A percentile compares a stretch with the other conserved stretches of the same genome.
Conservation (phyloP, 1,140 invertebrate species). For the Zaprionus ghesquierei region DNA sequence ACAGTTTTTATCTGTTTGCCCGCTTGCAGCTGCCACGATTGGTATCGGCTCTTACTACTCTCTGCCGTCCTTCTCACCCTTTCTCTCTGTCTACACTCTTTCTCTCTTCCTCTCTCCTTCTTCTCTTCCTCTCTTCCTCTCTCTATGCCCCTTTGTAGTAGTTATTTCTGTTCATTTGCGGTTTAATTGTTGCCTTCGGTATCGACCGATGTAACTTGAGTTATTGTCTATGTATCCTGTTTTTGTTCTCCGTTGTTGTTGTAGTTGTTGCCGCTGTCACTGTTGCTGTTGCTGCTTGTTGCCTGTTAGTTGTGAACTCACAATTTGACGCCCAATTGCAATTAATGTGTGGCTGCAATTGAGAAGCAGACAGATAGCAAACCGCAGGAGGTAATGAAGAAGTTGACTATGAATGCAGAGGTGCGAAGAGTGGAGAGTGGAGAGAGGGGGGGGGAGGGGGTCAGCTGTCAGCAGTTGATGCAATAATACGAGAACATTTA, state of each 20-base stretch:
- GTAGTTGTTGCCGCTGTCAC: too few relatives aligned
- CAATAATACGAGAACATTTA: too few relatives aligned
- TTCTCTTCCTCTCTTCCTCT: background rate
- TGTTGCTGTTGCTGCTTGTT: too few relatives aligned
- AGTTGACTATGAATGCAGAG: too few relatives aligned
- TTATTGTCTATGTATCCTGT: constrained; percentile 1
- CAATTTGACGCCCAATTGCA: constrained; percentile 42
- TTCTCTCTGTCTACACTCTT: background rate
- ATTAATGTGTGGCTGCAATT: background rate
- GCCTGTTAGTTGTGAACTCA: background rate
- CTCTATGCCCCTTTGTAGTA: background rate
- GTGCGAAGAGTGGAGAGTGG: too few relatives aligned
- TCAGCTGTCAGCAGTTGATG: too few relatives aligned
- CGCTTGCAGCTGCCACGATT: constrained; percentile 3
- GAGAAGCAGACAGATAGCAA: background rate
- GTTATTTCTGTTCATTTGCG: constrained; percentile 8
- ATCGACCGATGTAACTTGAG: constrained; percentile 10
- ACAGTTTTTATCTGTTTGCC: constrained; percentile 5
- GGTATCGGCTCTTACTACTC: background rate
- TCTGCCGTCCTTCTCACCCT: background rate
- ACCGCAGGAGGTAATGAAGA: too few relatives aligned
- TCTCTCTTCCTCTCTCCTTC: background rate
- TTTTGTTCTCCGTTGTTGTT: background rate
- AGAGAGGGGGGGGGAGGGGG: too few relatives aligned
- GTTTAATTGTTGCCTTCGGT: constrained; percentile 33